Evolutionary conservation across 2,113 vertebrate species (phyloP).

Genomic region (Hypocryptadius cinnamomeus): DNA sequence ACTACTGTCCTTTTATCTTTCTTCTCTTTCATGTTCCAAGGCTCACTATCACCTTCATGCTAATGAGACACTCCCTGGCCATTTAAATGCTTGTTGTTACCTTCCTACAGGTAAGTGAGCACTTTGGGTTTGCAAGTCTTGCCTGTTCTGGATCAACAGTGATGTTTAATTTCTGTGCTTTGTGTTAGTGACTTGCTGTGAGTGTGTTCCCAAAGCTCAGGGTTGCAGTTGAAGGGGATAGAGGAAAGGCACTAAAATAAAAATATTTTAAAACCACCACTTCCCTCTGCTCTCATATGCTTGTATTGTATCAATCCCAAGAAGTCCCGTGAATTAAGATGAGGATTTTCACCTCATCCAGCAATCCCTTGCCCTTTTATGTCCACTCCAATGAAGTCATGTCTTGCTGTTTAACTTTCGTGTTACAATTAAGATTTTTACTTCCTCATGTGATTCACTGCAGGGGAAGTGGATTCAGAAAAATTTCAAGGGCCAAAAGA

Average conservation of each 20-base stretch:
- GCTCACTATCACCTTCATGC: background rate
- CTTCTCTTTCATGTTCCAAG: slow-evolving; percentile 12
- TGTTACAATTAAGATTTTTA: slow-evolving; percentile 55
- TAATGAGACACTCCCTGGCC: background rate
- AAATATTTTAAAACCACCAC: background rate
- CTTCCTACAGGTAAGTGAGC: background rate
- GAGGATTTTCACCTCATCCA: slow-evolving; percentile 19
- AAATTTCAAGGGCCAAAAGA: slow-evolving; percentile 25
- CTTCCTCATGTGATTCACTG: slow-evolving; percentile 59
- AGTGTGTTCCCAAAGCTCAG: background rate
- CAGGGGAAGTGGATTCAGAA: slow-evolving; percentile 34
- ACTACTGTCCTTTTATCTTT: slow-evolving; percentile 13
- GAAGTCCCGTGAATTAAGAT: slow-evolving; percentile 13
- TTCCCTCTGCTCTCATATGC: background rate
- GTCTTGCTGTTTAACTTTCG: slow-evolving; percentile 58
- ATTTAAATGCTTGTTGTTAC: background rate
- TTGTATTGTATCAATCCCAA: slow-evolving; percentile 27
- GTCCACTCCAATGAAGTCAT: slow-evolving; percentile 48
- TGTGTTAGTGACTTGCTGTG: background rate
- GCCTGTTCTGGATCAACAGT: background rate
- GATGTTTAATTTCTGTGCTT: background rate
- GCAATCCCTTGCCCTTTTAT: slow-evolving; percentile 47
- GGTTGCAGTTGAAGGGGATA: background rate
- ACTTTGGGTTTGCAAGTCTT: background rate
- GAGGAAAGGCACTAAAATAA: slow-evolving; percentile 14